Evolutionary conservation across 1,140 invertebrate genomes (phyloP).

Genomic region (Catajapyx aquilonaris): DNA sequence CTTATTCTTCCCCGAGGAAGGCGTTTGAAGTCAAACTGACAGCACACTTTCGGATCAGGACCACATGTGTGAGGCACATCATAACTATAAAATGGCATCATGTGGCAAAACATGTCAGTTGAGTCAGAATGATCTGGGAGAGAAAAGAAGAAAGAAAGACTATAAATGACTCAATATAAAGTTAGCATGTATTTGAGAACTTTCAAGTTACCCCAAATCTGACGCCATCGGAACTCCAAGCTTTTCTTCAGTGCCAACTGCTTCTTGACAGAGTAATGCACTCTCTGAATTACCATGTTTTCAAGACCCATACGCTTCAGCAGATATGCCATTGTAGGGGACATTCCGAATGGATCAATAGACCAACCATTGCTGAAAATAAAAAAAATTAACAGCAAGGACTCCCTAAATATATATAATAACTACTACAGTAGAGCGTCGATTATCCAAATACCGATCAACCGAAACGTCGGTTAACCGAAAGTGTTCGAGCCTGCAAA

Average conservation of each 20-base stretch:
- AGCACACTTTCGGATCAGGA: conserved; percentile 33
- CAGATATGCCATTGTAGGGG: conserved; percentile 34
- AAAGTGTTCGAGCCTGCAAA: too few relatives aligned
- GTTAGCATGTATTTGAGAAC: too few relatives aligned
- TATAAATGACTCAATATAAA: conserved; percentile 3
- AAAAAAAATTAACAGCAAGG: too few relatives aligned
- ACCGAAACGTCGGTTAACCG: too few relatives aligned
- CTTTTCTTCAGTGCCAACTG: conserved; percentile 26
- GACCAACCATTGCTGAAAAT: conserved; percentile 32
- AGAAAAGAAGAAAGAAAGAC: conserved; percentile 5
- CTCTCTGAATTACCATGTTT: conserved; percentile 38
- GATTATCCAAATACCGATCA: too few relatives aligned
- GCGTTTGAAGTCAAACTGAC: conserved; percentile 41
- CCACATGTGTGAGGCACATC: conserved; percentile 32
- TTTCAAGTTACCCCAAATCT: conserved; percentile 30
- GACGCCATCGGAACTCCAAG: conserved; percentile 43
- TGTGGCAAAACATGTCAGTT: conserved; percentile 37
- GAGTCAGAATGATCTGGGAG: conserved; percentile 21
- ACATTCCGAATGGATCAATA: conserved; percentile 38
- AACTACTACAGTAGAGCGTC: too few relatives aligned
- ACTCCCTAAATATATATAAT: too few relatives aligned
- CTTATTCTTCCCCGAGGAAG: conserved; percentile 20
- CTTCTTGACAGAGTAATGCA: conserved; percentile 46
- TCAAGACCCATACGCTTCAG: conserved; percentile 30
- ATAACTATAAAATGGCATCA: conserved; percentile 48